These are phyloP conservation scores for Bicyclus anynana DNA, from an alignment of 1,140 invertebrate species.

Conservation along the genomic window DNA sequence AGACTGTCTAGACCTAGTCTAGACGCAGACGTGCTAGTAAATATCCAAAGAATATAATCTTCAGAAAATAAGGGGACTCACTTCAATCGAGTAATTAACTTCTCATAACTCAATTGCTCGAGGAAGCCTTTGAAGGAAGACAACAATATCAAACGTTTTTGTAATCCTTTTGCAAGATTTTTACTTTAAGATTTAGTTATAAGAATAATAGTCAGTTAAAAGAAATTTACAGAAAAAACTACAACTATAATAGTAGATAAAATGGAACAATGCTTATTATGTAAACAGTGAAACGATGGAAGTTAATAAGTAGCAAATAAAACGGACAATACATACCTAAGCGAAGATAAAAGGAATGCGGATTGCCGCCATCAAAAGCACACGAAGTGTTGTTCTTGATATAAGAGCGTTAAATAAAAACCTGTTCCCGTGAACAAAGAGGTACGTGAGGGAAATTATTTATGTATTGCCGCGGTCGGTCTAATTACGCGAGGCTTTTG, in stretches of 20 bases:
- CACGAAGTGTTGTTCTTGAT: slow-evolving; percentile 67
- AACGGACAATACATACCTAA: slow-evolving; percentile 19
- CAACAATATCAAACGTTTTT: too few species aligned
- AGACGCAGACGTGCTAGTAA: slow-evolving; percentile 23
- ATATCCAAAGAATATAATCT: slow-evolving; percentile 17
- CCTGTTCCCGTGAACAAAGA: slow-evolving; percentile 65
- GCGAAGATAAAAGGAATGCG: slow-evolving; percentile 50
- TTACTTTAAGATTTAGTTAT: too few species aligned
- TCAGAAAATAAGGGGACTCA: neutral
- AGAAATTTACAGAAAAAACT: too few species aligned
- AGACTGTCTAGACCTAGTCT: slow-evolving; percentile 28
- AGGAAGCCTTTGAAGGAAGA: too few species aligned
- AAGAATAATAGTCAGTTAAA: too few species aligned
- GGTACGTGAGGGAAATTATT: slow-evolving; percentile 74
- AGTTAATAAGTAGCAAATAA: slow-evolving; percentile 18
- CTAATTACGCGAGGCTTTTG: slow-evolving; percentile 73
- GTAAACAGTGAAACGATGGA: neutral
- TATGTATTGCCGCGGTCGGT: slow-evolving; percentile 72
- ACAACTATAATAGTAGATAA: too few species aligned
- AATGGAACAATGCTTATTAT: neutral
- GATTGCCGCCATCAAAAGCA: slow-evolving; percentile 56
- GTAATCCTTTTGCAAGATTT: too few species aligned
- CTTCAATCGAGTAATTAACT: slow-evolving; percentile 2
- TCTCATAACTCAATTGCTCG: neutral
- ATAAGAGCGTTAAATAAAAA: slow-evolving; percentile 73